A percentile compares a stretch with the other conserved stretches of the same genome.
These are phyloP conservation scores for Drosophila planitibia DNA, from an alignment of 2,888 invertebrate genomes.

Conservation along the genomic window DNA sequence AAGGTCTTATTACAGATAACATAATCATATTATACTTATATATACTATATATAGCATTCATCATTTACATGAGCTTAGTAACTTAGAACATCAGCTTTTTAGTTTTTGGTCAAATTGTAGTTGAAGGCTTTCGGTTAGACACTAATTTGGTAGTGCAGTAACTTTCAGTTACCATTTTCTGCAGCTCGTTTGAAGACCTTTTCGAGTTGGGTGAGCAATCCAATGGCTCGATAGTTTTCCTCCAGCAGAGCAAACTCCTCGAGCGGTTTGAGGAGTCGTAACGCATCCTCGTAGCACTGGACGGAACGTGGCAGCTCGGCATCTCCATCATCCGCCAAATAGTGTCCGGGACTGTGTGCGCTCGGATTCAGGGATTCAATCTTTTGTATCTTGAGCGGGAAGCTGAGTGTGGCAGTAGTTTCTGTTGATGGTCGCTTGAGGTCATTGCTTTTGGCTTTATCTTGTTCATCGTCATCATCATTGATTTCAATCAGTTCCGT, in stretches of 20 bases:
- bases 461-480: constrained; percentile 56
- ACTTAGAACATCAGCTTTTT: constrained; percentile 1
- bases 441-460: constrained; percentile 1
- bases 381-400: constrained; percentile 73
- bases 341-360: constrained; percentile 50
- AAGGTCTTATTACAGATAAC: background rate
- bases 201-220: constrained; percentile 81
- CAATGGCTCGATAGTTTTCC: constrained; percentile 83
- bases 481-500: constrained; percentile 60
- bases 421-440: constrained; percentile 24
- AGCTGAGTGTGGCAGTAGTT: background rate
- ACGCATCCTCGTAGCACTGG: constrained; percentile 76
- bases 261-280: constrained; percentile 79
- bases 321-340: constrained; percentile 55
- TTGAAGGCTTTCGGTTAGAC: background rate
- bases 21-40: background rate
- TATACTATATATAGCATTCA: background rate
- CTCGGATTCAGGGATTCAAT: constrained; percentile 55
- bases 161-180: constrained; percentile 6
- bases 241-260: constrained; percentile 83
- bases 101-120: constrained; percentile 43
- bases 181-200: constrained; percentile 73
- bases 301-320: constrained; percentile 66
- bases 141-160: background rate
- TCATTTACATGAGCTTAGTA: constrained; percentile 4